Base-by-base conservation (phyloP, 2,888 invertebrate genomes). In the Euclidia mi region DNA sequence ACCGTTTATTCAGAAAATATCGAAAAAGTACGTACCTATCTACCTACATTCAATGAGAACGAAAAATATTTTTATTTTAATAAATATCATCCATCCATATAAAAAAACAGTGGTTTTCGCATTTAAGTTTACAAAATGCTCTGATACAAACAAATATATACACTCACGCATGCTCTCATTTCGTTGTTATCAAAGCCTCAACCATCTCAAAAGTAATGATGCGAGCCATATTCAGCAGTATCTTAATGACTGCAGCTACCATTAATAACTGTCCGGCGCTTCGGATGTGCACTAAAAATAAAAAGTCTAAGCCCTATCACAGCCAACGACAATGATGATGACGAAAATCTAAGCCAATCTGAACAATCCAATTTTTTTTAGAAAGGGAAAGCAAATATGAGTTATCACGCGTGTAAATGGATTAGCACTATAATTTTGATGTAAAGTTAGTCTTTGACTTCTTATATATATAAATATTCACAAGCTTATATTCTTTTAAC, bases 161-260 rank as follows among this genome's bases (percentile, higher is more conserved):
- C 34, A 45, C 32, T 14, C 18, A 34, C 20, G 40, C 31, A 34
- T 11, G 40, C 12, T 34, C 34, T 44, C 31, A 43, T 40, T 29
- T 14, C 42, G 12, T 14, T 34, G 12, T 38, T 43, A 51, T 43
- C 44, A 11, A 11, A 35, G 14, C 31, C 20, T 11, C 14, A 48
- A 41, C 20, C n/a, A 45, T 29, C 28, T 57, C 20, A 43, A 60
- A 51, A 49, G 17, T 52, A 57, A 56, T 48, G 42, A 50, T 55
- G 53, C 25, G 25, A 57, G 44, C 14, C 34, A 32, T 43, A 35
- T 48, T 62, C 37, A 59, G 34, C 2, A 53, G 17, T 56, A 71
- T 71, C 53, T 65, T 58, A 62, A 68, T 51, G 45, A 50, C 49
- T 49, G 14, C 17, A 11, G 14, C 12, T 25, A 50, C 51, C 57